phyloP scores from a whole-genome alignment of 1,140 invertebrate species.

The Episyrphus balteatus region DNA sequence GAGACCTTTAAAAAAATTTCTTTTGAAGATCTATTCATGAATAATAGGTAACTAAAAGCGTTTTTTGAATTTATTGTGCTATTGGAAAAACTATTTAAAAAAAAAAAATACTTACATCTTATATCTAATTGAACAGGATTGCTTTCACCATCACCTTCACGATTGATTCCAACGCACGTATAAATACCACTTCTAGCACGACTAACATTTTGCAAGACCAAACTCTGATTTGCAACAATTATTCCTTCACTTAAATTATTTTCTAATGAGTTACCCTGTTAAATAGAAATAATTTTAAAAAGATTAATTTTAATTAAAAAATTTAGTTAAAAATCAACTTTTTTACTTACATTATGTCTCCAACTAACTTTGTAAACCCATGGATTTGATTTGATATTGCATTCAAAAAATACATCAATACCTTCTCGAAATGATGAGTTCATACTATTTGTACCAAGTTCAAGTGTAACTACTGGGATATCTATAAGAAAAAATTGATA shows the following conservation, averaged over 20 bases:
- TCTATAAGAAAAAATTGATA: conserved; percentile 41
- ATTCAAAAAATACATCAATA: conserved; percentile 83
- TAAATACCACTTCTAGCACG: conserved; percentile 64
- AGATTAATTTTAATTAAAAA: not conserved
- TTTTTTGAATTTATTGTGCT: too few species aligned
- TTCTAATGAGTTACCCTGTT: conserved; percentile 53
- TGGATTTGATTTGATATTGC: conserved; percentile 78
- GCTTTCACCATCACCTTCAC: conserved; percentile 74
- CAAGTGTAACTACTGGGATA: conserved; percentile 63
- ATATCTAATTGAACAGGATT: conserved; percentile 70
- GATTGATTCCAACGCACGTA: conserved; percentile 73
- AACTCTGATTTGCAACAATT: conserved; percentile 75
- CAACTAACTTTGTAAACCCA: conserved; percentile 77
- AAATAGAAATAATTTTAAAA: conserved; percentile 5
- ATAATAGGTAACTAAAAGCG: too few species aligned
- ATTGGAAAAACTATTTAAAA: too few species aligned
- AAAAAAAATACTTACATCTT: conserved; percentile 74
- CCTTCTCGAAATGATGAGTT: conserved; percentile 66
- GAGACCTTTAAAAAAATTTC: too few species aligned
- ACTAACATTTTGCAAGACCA: conserved; percentile 70
- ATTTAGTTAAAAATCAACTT: too few species aligned
- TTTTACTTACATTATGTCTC: conserved; percentile 66
- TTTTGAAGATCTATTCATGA: too few species aligned
- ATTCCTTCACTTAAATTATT: conserved; percentile 65
- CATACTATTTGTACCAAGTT: conserved; percentile 68